Evolutionary conservation across 2,113 vertebrate species (phyloP), one percentile per base, ranked within the genome.

Genomic region (Chrysochloris asiatica): DNA sequence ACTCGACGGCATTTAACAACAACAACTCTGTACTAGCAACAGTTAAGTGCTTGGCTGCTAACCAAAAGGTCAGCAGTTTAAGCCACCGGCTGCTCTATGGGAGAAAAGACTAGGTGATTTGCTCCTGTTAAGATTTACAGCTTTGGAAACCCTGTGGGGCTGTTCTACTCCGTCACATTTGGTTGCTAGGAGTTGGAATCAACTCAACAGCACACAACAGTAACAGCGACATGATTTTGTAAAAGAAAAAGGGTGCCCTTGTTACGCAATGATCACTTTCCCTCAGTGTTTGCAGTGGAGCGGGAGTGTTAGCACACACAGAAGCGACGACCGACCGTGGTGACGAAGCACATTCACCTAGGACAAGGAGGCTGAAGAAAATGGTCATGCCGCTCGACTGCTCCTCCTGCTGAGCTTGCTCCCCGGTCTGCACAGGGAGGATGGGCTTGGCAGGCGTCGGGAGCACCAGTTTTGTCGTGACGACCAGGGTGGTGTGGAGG

Each of bases 301-400:
- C 8, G 2, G 48, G 10, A 72, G 65, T 45, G 67, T 24, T 43
- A 43, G n/a, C 36, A n/a, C 65, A 43, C 6, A 79, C 45, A 50
- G 43, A 59, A 30, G 8, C 2, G 54, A 41, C 21, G 65, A 17
- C 0, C n/a, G n/a, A 38, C 26, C 4, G 71, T 0, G 6, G 43
- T 0, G n/a, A 71, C 36, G 95, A 30, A 33, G 54, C 26, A 19
- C 9, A 98, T 97, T 96, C 96, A 99, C 99, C 99, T 96, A 99
- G 97, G 77, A 99, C 99, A 7, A 99, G 98, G 83, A 99, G 98
- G 89, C 98, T 99, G 97, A 99, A 99, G 97, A 99, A 99, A 78
- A 99, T 99, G 0, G 98, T 99, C 99, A 99, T 98, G 94, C 99
- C 99, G 2, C 98, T 99, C 0, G 99, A 99, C 96, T 99, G 99